Percentiles rank a stretch among this genome's conserved stretches.
Conservation (phyloP, 1,140 invertebrate genomes). For the Drosophila lacertosa region DNA sequence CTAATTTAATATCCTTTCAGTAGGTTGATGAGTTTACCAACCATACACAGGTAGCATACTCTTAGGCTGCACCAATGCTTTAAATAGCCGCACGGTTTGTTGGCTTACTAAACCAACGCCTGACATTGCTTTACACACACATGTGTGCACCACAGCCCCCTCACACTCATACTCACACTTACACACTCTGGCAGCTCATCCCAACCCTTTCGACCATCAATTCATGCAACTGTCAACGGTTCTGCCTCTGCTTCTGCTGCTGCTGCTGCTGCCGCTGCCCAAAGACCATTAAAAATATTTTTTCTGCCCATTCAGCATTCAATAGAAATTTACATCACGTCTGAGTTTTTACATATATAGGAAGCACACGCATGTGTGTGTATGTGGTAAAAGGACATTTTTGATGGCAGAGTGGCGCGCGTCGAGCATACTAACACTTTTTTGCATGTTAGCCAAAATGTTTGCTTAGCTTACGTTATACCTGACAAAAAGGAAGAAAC, state of each 20-base stretch:
- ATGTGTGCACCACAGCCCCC: background rate
- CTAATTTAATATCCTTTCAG: slow-evolving; percentile 2
- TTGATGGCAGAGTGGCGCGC: slow-evolving; percentile 56
- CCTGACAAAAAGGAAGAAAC: slow-evolving; percentile 44
- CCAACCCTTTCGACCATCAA: slow-evolving; percentile 35
- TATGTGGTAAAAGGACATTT: slow-evolving; percentile 70
- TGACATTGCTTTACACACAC: slow-evolving; percentile 36
- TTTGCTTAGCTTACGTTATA: slow-evolving; percentile 70
- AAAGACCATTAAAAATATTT: slow-evolving; percentile 79
- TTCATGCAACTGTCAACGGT: slow-evolving; percentile 64
- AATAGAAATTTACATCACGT: slow-evolving; percentile 82
- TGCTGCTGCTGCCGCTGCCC: slow-evolving; percentile 43
- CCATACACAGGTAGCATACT: slow-evolving; percentile 18
- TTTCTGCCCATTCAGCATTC: slow-evolving; percentile 81
- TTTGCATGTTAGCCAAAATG: slow-evolving; percentile 55
- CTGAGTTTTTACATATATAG: slow-evolving; percentile 73
- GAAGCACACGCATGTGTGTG: slow-evolving; percentile 12
- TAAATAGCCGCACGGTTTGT: slow-evolving; percentile 37
- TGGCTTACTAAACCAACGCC: slow-evolving; percentile 32
- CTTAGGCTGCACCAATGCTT: slow-evolving; percentile 32
- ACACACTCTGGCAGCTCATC: background rate
- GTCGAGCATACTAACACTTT: slow-evolving; percentile 78
- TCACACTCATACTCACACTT: no score
- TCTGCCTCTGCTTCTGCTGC: slow-evolving; percentile 20
- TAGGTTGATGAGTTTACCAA: slow-evolving; percentile 7